Percentiles rank a stretch among this genome's conserved stretches.
phyloP scores from a whole-genome alignment of 1,140 invertebrate genomes.

The Galendromus occidentalis region DNA sequence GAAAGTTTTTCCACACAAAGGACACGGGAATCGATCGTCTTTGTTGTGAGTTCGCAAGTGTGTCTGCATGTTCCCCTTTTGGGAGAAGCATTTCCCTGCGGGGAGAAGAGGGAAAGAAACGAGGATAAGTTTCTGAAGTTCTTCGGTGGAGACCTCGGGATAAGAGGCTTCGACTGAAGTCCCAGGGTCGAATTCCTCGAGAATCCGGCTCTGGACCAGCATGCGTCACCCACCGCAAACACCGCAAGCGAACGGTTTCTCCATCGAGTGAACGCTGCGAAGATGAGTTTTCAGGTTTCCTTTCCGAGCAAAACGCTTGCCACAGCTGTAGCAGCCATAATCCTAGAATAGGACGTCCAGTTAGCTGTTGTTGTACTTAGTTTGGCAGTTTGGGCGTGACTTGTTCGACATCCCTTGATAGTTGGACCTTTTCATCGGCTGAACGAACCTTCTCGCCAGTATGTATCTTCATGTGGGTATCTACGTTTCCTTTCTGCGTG shows the following conservation, averaged over 20 bases:
- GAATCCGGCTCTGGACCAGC: slow-evolving; percentile 23
- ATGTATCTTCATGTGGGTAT: slow-evolving; percentile 26
- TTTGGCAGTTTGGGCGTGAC: neutral
- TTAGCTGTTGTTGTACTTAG: neutral
- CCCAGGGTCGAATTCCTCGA: too few relatives aligned
- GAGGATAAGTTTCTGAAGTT: too few relatives aligned
- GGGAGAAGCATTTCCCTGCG: slow-evolving; percentile 24
- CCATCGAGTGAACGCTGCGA: slow-evolving; percentile 63
- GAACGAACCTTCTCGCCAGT: slow-evolving; percentile 21
- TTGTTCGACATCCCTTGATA: neutral
- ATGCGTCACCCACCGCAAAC: slow-evolving; percentile 28
- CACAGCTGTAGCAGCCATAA: slow-evolving; percentile 28
- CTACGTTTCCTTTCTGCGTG: slow-evolving; percentile 25
- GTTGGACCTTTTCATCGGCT: neutral
- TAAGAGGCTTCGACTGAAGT: too few relatives aligned
- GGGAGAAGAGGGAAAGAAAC: neutral
- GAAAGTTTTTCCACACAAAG: slow-evolving; percentile 34
- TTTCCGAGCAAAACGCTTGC: slow-evolving; percentile 30
- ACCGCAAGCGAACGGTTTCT: slow-evolving; percentile 23
- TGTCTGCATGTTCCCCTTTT: slow-evolving; percentile 48
- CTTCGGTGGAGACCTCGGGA: neutral
- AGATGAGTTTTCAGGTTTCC: slow-evolving; percentile 73
- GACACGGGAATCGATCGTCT: slow-evolving; percentile 23
- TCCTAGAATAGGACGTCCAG: slow-evolving; percentile 11
- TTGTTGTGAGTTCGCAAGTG: slow-evolving; percentile 90